Conservation (phyloP, 2,113 vertebrate species). For the Sceloporus tristichus region DNA sequence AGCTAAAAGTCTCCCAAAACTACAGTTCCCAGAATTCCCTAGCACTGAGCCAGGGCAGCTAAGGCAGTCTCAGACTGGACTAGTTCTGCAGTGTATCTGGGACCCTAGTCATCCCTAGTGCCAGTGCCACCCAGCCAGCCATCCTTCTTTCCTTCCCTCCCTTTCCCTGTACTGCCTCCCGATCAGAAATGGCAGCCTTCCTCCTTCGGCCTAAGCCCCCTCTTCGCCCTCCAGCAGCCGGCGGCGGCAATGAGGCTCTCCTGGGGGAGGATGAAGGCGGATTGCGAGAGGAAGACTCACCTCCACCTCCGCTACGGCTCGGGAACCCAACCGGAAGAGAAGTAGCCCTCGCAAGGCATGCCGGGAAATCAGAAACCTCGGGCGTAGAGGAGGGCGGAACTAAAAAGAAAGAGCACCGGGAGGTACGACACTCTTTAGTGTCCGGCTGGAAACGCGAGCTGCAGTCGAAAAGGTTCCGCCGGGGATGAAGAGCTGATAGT, state of each 20-base stretch:
- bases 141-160: no score
- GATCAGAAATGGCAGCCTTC: background rate
- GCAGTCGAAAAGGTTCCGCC: background rate
- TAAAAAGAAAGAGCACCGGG: rapidly evolving
- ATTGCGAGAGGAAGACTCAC: background rate
- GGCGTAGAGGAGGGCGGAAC: background rate
- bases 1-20: no score
- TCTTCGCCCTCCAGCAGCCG: rapidly evolving
- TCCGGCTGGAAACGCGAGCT: conserved; percentile 3
- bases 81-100: no score
- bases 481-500: background rate
- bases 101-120: no score
- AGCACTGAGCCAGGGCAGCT: no score
- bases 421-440: rapidly evolving
- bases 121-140: no score
- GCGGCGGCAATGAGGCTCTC: no score
- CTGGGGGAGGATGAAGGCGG: background rate
- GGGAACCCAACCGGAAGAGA: conserved; percentile 44
- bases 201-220: no score
- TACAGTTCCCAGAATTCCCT: no score
- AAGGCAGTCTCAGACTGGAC: no score
- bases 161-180: no score
- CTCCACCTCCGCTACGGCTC: rapidly evolving
- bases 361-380: conserved; percentile 17
- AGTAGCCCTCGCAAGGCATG: rapidly evolving